Conservation (phyloP, 1,140 invertebrate species). For the Meloidogyne floridensis region DNA sequence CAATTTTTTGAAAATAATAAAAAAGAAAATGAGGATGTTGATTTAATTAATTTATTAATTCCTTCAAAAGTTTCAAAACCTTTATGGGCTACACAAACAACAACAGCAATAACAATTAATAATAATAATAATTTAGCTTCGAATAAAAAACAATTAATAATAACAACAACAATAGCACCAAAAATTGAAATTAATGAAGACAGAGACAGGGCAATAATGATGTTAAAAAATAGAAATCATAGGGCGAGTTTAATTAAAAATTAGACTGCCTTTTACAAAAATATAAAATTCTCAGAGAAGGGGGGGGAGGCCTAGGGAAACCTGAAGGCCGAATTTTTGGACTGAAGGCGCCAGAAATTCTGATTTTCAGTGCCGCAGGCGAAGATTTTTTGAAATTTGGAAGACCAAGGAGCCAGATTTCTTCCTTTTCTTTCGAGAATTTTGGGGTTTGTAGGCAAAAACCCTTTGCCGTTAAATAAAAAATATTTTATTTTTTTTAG, state of each 20-base stretch:
- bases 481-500: constrained; percentile 36
- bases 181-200: background rate
- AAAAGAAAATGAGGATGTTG: constrained; percentile 1
- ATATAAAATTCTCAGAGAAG: too few relatives aligned
- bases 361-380: too few relatives aligned
- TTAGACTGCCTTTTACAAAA: too few relatives aligned
- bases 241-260: background rate
- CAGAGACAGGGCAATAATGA: constrained; percentile 5
- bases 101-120: background rate
- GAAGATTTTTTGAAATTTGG: too few relatives aligned
- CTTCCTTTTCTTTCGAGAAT: too few relatives aligned
- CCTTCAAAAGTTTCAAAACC: background rate
- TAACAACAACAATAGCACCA: too few relatives aligned
- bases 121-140: background rate
- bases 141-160: background rate
- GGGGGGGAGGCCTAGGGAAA: too few relatives aligned
- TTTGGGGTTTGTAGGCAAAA: too few relatives aligned
- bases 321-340: too few relatives aligned
- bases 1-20: background rate
- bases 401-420: too few relatives aligned
- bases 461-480: background rate
- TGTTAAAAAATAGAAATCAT: constrained; percentile 19
- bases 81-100: background rate
- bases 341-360: too few relatives aligned
- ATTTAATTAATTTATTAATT: background rate